These are phyloP conservation scores for Parnassius mnemosyne DNA, from an alignment of 2,888 invertebrate genomes.

Conservation along the genomic window DNA sequence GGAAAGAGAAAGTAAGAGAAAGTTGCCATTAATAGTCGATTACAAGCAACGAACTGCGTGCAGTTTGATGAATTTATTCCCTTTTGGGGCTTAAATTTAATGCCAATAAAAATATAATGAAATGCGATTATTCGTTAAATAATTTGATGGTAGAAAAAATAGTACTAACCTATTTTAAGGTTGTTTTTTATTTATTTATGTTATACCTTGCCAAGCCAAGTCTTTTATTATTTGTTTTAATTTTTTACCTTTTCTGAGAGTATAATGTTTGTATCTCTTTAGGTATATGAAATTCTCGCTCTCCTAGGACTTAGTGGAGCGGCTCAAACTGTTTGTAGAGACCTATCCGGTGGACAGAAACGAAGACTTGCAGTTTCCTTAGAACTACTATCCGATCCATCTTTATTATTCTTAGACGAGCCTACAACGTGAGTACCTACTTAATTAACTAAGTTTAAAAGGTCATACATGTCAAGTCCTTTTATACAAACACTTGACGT, in stretches of 20 bases:
- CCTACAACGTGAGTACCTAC: slow-evolving; percentile 86
- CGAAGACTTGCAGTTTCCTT: slow-evolving; percentile 90
- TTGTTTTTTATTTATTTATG: too few species aligned
- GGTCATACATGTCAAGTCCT: too few species aligned
- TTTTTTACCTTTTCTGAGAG: too few species aligned
- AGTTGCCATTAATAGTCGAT: slow-evolving; percentile 1
- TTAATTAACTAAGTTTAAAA: slow-evolving; percentile 6
- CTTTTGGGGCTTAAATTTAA: too few species aligned
- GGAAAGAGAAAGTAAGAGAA: slow-evolving; percentile 83
- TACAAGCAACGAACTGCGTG: not conserved
- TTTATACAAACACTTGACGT: not conserved
- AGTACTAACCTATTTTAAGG: too few species aligned
- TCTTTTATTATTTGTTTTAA: too few species aligned
- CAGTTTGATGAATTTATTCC: too few species aligned
- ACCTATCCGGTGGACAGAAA: slow-evolving; percentile 91
- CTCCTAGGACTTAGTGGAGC: slow-evolving; percentile 86
- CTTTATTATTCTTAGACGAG: slow-evolving; percentile 93
- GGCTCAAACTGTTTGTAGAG: slow-evolving; percentile 84
- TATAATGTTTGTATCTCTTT: slow-evolving; percentile 29
- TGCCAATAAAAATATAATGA: too few species aligned
- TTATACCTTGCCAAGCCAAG: too few species aligned
- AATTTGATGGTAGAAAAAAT: too few species aligned
- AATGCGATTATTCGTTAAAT: too few species aligned
- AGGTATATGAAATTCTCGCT: slow-evolving; percentile 88
- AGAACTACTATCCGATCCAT: slow-evolving; percentile 92